phyloP scores from a whole-genome alignment of 1,140 invertebrate genomes.

The Diplogasteroides magnus region DNA sequence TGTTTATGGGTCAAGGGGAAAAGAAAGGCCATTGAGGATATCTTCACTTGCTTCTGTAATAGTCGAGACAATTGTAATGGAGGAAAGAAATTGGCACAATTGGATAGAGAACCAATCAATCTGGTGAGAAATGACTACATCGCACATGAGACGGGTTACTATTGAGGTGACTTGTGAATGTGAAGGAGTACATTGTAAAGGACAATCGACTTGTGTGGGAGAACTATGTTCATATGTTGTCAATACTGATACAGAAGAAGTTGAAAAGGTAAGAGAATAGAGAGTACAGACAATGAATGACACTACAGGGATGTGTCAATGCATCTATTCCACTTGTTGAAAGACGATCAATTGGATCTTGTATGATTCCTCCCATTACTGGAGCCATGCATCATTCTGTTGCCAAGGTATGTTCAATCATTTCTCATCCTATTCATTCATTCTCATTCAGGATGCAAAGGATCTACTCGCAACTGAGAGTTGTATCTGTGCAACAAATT shows the following conservation, averaged over 20 bases:
- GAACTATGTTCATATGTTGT: conserved; percentile 6
- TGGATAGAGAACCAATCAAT: background rate
- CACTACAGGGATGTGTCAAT: conserved; percentile 51
- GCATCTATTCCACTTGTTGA: conserved; percentile 51
- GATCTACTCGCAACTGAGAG: conserved; percentile 50
- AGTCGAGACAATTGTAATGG: background rate
- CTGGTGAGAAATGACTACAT: background rate
- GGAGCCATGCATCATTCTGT: conserved; percentile 54
- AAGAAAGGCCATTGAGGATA: no score
- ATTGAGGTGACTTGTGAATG: background rate
- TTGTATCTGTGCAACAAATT: conserved; percentile 45
- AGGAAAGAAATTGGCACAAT: background rate
- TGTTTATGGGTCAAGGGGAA: no score
- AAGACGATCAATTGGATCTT: conserved; percentile 45
- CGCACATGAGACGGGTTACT: background rate
- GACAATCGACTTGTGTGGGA: background rate
- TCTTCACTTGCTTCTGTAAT: background rate
- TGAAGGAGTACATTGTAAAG: background rate
- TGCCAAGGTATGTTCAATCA: conserved; percentile 18
- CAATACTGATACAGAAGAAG: conserved; percentile 39
- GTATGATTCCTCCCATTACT: conserved; percentile 55
- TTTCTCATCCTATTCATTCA: background rate
- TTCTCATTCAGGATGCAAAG: conserved; percentile 31
- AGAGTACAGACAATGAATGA: conserved; percentile 38
- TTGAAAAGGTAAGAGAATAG: conserved; percentile 37